Evolutionary conservation across 2,888 invertebrate species (phyloP).

Genomic region (Herminia tarsipennalis): DNA sequence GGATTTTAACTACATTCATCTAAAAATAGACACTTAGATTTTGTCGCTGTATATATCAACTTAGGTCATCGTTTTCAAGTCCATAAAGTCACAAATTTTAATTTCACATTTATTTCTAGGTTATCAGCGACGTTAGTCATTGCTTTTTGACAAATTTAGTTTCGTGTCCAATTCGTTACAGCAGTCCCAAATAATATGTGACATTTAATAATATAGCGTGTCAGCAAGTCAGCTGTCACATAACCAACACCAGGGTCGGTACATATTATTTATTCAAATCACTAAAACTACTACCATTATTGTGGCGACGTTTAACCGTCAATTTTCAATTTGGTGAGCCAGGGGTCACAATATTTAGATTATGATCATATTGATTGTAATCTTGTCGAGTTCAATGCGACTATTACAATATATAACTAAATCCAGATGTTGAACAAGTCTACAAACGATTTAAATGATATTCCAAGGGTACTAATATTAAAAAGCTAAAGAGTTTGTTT

Average conservation of each 20-base stretch:
- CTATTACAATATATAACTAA: too few relatives aligned
- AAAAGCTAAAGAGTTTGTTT: too few relatives aligned
- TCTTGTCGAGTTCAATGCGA: neutral
- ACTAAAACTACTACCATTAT: too few relatives aligned
- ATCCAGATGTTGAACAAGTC: too few relatives aligned
- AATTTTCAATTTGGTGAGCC: conserved; percentile 1
- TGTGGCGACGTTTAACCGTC: neutral
- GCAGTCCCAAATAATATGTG: conserved; percentile 5
- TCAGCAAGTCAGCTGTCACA: neutral
- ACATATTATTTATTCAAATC: conserved; percentile 2
- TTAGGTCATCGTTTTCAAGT: conserved; percentile 20
- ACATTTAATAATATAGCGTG: conserved; percentile 6
- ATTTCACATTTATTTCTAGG: conserved; percentile 14
- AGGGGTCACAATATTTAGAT: conserved; percentile 1
- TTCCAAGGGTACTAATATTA: too few relatives aligned
- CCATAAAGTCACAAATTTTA: conserved; percentile 17
- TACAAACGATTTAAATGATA: too few relatives aligned
- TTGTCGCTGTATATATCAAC: too few relatives aligned
- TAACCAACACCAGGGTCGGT: neutral
- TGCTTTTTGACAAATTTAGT: conserved; percentile 1
- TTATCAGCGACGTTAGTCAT: conserved; percentile 7
- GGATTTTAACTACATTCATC: too few relatives aligned
- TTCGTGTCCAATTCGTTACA: conserved; percentile 12
- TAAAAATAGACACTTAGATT: too few relatives aligned
- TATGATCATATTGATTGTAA: neutral